These are phyloP conservation scores for Drosophila aldrichi DNA, from an alignment of 2,888 invertebrate species.

Conservation along the genomic window DNA sequence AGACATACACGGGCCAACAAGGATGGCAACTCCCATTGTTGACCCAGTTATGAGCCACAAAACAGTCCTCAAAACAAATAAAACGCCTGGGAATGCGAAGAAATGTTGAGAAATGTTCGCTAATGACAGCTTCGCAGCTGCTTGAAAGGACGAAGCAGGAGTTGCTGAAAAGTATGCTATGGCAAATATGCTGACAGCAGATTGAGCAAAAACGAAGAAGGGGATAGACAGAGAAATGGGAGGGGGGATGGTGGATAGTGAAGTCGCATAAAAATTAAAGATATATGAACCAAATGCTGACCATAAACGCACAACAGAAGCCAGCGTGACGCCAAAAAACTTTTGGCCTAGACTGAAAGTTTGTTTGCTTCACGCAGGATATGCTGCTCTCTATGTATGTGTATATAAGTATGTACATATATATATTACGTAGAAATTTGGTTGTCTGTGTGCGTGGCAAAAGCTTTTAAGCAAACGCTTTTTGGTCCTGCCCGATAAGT, in stretches of 20 bases:
- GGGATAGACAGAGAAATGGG: neutral
- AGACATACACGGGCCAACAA: constrained; percentile 8
- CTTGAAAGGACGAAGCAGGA: constrained; percentile 7
- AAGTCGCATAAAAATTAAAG: constrained; percentile 72
- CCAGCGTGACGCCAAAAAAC: constrained; percentile 48
- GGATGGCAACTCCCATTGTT: constrained; percentile 53
- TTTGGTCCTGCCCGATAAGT: constrained; percentile 43
- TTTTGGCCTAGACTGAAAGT: constrained; percentile 15
- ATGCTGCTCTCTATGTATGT: neutral
- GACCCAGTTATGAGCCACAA: constrained; percentile 77
- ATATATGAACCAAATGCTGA: constrained; percentile 62
- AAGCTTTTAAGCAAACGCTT: constrained; percentile 57
- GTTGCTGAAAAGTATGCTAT: constrained; percentile 72
- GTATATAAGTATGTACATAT: constrained; percentile 6
- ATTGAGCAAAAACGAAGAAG: too few relatives aligned
- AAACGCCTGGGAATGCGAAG: constrained; percentile 36
- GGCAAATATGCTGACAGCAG: constrained; percentile 70
- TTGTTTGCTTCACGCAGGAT: constrained; percentile 38
- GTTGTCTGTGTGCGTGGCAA: constrained; percentile 21
- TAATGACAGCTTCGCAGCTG: constrained; percentile 60
- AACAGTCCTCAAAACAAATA: constrained; percentile 67
- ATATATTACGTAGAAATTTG: neutral
- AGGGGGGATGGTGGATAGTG: neutral
- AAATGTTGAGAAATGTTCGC: constrained; percentile 43
- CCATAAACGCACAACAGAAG: constrained; percentile 52